Evolutionary conservation across 1,140 invertebrate genomes (phyloP), one percentile per base, ranked within the genome.

Genomic region (Parapsyche elsis): DNA sequence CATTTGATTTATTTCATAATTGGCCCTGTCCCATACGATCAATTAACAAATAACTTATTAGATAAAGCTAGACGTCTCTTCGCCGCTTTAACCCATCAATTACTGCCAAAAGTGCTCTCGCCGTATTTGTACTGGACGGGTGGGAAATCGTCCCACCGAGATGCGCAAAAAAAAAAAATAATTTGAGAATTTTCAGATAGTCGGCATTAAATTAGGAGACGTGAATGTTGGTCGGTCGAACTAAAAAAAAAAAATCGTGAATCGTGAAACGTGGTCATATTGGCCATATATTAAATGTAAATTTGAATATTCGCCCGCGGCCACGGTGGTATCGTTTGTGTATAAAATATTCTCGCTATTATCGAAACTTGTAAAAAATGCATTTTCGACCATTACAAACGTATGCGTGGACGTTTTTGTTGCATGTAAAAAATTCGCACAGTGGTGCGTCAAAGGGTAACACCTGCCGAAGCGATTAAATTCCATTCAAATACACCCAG

Each of bases 261-360:
- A 16, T 67, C 16, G 64, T 24, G 53, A 76, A 76, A 46, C 73
- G 73, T 76, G 73, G 45, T 76, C 73, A 53, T 57, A 57, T 76
- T 76, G 73, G 73, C 73, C 73, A 76, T 76, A 76, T 46, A 76
- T 76, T 76, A 76, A 38, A 76, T 76, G 73, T 76, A 76, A 76
- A 76, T 76, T 76, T 57, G 53, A 76, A 76, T 76, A 76, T 76
- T 12, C 45, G 73, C 73, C 73, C 44, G 73, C 44, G 53, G 73
- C 38, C 49, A 57, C 9, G 49, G 73, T 38, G 19, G 73, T 30
- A 44, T 44, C 30, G 73, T 57, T 53, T 24, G 45, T 57, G 53
- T 76, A 38, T 26, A 21, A 73, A 44, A 16, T 59, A 59, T 59
- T 73, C 71, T 21, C 14, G 71, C 71, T 45, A 73, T 73, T 38